Evolutionary conservation across 2,113 vertebrate genomes (phyloP).

Genomic region (Macquaria australasica): DNA sequence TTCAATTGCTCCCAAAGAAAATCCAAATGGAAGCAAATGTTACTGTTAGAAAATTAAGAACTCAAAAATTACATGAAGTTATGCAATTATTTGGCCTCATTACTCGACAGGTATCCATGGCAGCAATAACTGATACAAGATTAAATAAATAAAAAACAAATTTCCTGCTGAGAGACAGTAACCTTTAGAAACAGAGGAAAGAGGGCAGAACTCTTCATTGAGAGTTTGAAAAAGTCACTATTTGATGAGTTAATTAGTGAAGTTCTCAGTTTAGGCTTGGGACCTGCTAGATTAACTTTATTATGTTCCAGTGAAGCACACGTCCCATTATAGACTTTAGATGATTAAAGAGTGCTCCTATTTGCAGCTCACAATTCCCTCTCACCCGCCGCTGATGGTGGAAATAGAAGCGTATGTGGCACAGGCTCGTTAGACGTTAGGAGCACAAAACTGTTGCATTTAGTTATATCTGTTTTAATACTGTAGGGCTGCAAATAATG

Average conservation of each 20-base stretch:
- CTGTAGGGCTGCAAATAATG: neutral
- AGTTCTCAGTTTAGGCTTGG: slow-evolving; percentile 29
- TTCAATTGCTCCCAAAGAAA: neutral
- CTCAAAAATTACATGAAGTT: neutral
- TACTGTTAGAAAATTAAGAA: neutral
- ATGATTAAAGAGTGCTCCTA: slow-evolving; percentile 62
- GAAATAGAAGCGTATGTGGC: slow-evolving; percentile 47
- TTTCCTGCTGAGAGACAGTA: slow-evolving; percentile 23
- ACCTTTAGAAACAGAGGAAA: slow-evolving; percentile 53
- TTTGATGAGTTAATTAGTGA: slow-evolving; percentile 52
- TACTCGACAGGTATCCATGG: neutral
- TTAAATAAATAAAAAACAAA: neutral
- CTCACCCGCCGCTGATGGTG: slow-evolving; percentile 3
- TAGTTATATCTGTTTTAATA: neutral
- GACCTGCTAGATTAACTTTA: slow-evolving; percentile 59
- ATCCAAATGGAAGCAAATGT: neutral
- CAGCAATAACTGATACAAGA: slow-evolving; percentile 15
- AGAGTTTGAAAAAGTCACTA: slow-evolving; percentile 32
- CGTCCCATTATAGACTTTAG: slow-evolving; percentile 52
- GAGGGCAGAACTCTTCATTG: neutral
- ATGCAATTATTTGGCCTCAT: neutral
- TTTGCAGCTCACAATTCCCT: slow-evolving; percentile 45
- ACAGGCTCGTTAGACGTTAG: slow-evolving; percentile 20
- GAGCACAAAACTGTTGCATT: slow-evolving; percentile 1
- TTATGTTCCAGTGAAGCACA: slow-evolving; percentile 38